Evolutionary conservation across 2,113 vertebrate genomes (phyloP), one percentile per base, ranked within the genome.

Genomic region (Gadus macrocephalus): DNA sequence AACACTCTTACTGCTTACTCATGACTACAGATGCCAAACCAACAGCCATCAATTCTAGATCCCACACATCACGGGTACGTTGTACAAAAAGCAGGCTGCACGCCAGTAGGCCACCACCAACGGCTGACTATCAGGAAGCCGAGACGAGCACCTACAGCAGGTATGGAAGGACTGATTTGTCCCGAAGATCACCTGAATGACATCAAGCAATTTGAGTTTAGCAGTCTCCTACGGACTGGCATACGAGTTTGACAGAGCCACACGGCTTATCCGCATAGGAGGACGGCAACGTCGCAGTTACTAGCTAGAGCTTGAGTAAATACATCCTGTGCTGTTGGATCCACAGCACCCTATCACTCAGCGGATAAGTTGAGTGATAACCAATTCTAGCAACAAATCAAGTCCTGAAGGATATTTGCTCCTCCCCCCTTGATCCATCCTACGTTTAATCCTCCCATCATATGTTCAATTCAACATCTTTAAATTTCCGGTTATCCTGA

Each of bases 301-400:
- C 1, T 9, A 16, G 1, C 12, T 65, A 12, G 71, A 65, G 0
- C 7, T 19, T 5, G 20, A 62, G 4, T 16, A 5, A 1, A 35
- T 74, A 2, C 75, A 77, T 25, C 69, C 66, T 4, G 61, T 77
- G 6, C 53, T 72, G 12, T 64, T 77, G 4, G 64, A 76, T 3
- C 53, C 74, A 8, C 58, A 62, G 20, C 69, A 76, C 15, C 27
- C 58, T 5, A 2, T 70, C 58, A 74, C 64, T 9, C 25, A 35
- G 31, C 19, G 63, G 16, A 56, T 75, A 4, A 79, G 71, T 19
- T 11, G 61, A 19, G 61, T 53, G 77, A 79, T 17, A 7, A 35
- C 31, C 4, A 4, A 35, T 14, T 49, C 42, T 12, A 49, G 42
- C 42, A 2, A 49, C 42, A 35, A 35, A 35, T 35, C 31, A 35